Percentiles rank a stretch among this genome's conserved stretches.
These are phyloP conservation scores for Chymomyza caudatula DNA, from an alignment of 2,888 invertebrate species.

Conservation along the genomic window DNA sequence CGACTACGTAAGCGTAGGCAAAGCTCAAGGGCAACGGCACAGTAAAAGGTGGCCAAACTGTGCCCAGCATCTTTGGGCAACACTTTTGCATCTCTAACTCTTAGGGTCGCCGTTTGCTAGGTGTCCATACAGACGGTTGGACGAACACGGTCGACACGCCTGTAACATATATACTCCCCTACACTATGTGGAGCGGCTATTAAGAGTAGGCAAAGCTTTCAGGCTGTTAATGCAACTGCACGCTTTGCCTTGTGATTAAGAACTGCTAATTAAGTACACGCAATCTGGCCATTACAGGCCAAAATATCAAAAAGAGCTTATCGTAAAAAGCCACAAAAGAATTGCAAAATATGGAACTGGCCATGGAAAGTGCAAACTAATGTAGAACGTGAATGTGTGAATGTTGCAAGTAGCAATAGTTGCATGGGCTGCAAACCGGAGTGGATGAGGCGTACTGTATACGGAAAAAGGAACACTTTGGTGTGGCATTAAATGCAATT, in stretches of 20 bases:
- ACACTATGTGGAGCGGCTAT: too few relatives aligned
- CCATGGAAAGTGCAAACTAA: not conserved
- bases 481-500: not conserved
- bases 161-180: too few relatives aligned
- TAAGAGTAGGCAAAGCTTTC: too few relatives aligned
- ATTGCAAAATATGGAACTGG: not conserved
- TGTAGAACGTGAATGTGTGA: not conserved
- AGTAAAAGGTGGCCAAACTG: too few relatives aligned
- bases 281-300: not conserved
- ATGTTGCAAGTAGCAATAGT: not conserved
- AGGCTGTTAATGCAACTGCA: not conserved
- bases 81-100: not conserved
- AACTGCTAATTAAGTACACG: not conserved
- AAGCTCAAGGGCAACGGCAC: too few relatives aligned
- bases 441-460: too few relatives aligned
- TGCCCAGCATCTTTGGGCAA: too few relatives aligned
- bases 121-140: not conserved
- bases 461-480: too few relatives aligned
- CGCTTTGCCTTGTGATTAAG: not conserved
- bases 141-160: not conserved
- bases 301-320: not conserved
- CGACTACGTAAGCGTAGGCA: too few relatives aligned
- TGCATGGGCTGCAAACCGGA: too few relatives aligned
- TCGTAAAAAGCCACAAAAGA: not conserved
- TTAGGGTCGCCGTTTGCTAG: not conserved